A percentile compares a stretch with the other conserved stretches of the same genome.
These are phyloP conservation scores for Stenurella melanura DNA, from an alignment of 2,888 invertebrate genomes.

Conservation along the genomic window DNA sequence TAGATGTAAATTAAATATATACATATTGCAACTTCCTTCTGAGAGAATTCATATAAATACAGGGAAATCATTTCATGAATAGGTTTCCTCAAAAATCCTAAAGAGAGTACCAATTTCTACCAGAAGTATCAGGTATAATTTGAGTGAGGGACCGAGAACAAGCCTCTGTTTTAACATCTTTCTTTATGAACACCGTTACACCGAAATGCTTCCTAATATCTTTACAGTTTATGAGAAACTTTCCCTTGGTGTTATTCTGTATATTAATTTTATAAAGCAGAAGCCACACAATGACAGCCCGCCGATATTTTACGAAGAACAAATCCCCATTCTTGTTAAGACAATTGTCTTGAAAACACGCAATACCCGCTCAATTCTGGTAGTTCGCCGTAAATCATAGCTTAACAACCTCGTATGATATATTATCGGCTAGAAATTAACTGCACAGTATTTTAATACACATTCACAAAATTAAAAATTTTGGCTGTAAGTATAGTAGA, in stretches of 20 bases:
- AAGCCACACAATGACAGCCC: constrained; percentile 19
- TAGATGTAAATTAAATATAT: no score
- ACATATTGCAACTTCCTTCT: no score
- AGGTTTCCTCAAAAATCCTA: no score
- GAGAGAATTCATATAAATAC: no score
- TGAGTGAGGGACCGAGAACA: background rate
- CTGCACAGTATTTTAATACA: no score
- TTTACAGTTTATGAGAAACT: constrained; percentile 19
- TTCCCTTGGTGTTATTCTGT: constrained; percentile 14
- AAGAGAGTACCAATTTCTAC: no score
- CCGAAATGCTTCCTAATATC: constrained; percentile 18
- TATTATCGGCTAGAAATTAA: no score
- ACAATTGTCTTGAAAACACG: constrained; percentile 15
- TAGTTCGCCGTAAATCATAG: background rate
- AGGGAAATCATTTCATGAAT: no score
- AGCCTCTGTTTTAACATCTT: background rate
- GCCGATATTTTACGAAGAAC: constrained; percentile 29
- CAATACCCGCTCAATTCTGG: background rate
- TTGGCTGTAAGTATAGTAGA: no score
- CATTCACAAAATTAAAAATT: no score
- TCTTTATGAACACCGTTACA: constrained; percentile 14
- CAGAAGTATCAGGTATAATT: background rate
- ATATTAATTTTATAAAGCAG: constrained; percentile 38
- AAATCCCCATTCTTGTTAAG: constrained; percentile 24
- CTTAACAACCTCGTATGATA: background rate